Evolutionary conservation across 2,888 invertebrate genomes (phyloP).

Genomic region (Axea sp.): DNA sequence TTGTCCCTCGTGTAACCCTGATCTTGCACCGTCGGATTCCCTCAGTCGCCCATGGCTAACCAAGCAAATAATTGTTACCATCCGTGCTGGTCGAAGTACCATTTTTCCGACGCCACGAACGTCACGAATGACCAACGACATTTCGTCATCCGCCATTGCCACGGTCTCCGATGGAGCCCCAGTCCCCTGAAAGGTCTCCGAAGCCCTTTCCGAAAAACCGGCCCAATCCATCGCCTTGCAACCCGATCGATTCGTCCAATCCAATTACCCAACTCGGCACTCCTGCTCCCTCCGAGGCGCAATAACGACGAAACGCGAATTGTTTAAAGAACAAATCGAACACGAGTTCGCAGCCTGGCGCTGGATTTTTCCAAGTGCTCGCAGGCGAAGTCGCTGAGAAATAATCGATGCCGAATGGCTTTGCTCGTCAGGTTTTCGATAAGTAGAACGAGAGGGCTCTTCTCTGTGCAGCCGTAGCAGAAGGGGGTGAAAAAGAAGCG

Average conservation of each 20-base stretch:
- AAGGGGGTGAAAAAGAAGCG: slow-evolving; percentile 66
- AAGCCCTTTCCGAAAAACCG: slow-evolving; percentile 4
- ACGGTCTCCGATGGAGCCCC: too few species aligned
- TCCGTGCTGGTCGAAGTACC: too few species aligned
- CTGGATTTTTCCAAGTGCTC: slow-evolving; percentile 45
- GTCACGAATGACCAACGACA: too few species aligned
- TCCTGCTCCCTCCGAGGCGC: slow-evolving; percentile 33
- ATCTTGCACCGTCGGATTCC: too few species aligned
- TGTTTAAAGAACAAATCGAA: slow-evolving; percentile 60
- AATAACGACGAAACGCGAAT: slow-evolving; percentile 57
- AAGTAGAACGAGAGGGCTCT: slow-evolving; percentile 50
- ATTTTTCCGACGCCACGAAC: too few species aligned
- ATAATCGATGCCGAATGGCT: slow-evolving; percentile 68
- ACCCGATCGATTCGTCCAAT: slow-evolving; percentile 39
- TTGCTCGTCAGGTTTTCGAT: slow-evolving; percentile 61
- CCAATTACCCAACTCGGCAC: slow-evolving; percentile 36
- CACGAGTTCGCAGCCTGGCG: slow-evolving; percentile 48
- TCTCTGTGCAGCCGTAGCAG: slow-evolving; percentile 28
- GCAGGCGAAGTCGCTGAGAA: slow-evolving; percentile 51
- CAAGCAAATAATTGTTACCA: too few species aligned
- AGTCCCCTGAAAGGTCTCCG: too few species aligned
- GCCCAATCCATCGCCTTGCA: slow-evolving; percentile 8
- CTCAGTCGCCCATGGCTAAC: too few species aligned
- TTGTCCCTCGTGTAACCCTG: too few species aligned
- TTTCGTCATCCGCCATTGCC: too few species aligned